phyloP scores from a whole-genome alignment of 2,113 vertebrate genomes.

The Plotosus lineatus region DNA sequence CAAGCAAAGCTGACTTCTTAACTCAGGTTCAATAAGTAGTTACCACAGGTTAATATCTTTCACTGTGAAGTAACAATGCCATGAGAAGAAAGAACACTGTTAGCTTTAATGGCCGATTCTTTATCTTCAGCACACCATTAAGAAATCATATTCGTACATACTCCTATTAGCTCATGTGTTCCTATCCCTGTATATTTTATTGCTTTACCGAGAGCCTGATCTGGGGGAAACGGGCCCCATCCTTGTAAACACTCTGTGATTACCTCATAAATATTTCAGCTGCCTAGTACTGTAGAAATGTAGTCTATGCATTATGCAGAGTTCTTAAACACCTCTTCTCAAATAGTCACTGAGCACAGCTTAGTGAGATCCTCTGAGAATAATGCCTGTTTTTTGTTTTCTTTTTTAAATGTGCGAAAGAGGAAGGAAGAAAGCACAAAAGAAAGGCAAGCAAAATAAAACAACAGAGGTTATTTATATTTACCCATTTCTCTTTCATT shows the following conservation, averaged over 20 bases:
- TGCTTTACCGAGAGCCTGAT: conserved; percentile 23
- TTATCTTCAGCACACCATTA: neutral
- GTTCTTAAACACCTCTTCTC: conserved; percentile 38
- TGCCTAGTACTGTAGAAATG: conserved; percentile 30
- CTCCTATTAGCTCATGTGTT: neutral
- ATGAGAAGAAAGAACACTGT: neutral
- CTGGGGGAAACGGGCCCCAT: conserved; percentile 16
- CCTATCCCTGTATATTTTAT: neutral
- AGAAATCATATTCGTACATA: neutral
- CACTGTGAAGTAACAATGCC: conserved; percentile 11
- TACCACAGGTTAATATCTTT: conserved; percentile 19
- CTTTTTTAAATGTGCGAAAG: neutral
- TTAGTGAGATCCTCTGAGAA: conserved; percentile 8
- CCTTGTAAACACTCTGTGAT: conserved; percentile 28
- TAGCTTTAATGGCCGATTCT: neutral
- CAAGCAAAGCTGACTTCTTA: conserved; percentile 25
- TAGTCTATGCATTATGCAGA: conserved; percentile 47
- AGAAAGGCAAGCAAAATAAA: neutral
- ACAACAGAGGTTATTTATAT: neutral
- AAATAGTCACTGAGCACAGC: conserved; percentile 31
- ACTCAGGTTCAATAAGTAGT: conserved; percentile 31
- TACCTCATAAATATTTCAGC: conserved; percentile 47
- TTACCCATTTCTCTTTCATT: conserved; percentile 3
- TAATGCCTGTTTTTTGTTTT: neutral
- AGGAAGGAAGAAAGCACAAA: neutral